Percentiles rank a stretch among this genome's conserved stretches.
These are phyloP conservation scores for Arvicanthis niloticus DNA, from an alignment of 2,113 vertebrate genomes.

Conservation along the genomic window DNA sequence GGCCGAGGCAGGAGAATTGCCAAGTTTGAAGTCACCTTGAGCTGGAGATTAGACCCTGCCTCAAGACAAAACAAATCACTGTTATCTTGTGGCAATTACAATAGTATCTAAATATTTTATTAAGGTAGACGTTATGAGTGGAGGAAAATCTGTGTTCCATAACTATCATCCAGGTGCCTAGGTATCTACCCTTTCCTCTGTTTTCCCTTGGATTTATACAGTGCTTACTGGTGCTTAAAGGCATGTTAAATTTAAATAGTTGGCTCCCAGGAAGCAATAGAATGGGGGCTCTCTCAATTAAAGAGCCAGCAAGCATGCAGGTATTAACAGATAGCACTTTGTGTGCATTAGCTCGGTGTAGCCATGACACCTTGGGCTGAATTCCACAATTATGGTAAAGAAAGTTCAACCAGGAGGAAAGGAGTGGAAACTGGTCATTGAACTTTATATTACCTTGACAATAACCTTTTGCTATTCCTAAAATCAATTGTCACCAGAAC, in stretches of 20 bases:
- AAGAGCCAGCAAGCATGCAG: background rate
- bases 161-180: background rate
- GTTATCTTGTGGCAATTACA: background rate
- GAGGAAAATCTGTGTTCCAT: background rate
- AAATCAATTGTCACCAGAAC: background rate
- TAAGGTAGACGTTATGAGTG: background rate
- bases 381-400: background rate
- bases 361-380: background rate
- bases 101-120: background rate
- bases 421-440: background rate
- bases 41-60: background rate
- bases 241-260: background rate
- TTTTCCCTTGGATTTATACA: background rate
- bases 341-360: background rate
- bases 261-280: background rate
- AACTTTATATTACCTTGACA: background rate
- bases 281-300: background rate
- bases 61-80: background rate
- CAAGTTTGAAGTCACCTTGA: background rate
- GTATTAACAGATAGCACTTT: background rate
- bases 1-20: background rate
- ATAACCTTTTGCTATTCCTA: background rate
- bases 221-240: background rate
- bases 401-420: background rate
- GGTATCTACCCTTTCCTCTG: background rate